Percentiles rank a stretch among this genome's conserved stretches.
These are phyloP conservation scores for Tachina lurida DNA, from an alignment of 2,888 invertebrate genomes.

Conservation along the genomic window DNA sequence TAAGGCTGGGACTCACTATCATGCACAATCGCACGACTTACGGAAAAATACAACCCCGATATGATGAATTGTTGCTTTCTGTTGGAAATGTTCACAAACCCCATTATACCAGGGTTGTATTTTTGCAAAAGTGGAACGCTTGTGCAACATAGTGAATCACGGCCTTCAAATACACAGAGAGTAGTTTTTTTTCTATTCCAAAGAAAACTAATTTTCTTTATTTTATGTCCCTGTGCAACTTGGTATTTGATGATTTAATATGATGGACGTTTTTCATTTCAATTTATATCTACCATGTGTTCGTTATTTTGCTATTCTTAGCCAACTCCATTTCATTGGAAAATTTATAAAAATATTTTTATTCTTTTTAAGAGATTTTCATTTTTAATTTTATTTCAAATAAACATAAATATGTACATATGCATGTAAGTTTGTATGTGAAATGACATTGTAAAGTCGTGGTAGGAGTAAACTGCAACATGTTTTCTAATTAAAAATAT, in stretches of 20 bases:
- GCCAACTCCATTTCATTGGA: constrained; percentile 12
- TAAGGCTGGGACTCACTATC: too few species aligned
- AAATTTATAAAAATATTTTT: constrained; percentile 16
- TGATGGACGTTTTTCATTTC: constrained; percentile 65
- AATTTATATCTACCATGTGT: constrained; percentile 39
- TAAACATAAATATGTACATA: neutral
- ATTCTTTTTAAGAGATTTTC: constrained; percentile 23
- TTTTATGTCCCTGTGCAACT: neutral
- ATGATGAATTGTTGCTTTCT: too few species aligned
- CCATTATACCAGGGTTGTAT: too few species aligned
- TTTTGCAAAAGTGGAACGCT: too few species aligned
- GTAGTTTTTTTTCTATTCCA: too few species aligned
- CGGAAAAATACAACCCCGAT: too few species aligned
- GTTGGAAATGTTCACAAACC: too few species aligned
- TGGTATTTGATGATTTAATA: constrained; percentile 48
- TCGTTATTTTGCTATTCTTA: constrained; percentile 17
- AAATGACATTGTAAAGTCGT: constrained; percentile 51
- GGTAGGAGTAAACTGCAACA: constrained; percentile 52
- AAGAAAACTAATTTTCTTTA: neutral
- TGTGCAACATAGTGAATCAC: too few species aligned
- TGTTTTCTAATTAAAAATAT: constrained; percentile 53
- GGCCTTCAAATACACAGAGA: too few species aligned
- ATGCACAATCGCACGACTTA: too few species aligned
- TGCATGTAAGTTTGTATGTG: neutral
- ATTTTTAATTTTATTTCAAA: constrained; percentile 5